These are phyloP conservation scores for Synchiropus splendidus DNA, from an alignment of 2,113 vertebrate genomes.

Conservation along the genomic window DNA sequence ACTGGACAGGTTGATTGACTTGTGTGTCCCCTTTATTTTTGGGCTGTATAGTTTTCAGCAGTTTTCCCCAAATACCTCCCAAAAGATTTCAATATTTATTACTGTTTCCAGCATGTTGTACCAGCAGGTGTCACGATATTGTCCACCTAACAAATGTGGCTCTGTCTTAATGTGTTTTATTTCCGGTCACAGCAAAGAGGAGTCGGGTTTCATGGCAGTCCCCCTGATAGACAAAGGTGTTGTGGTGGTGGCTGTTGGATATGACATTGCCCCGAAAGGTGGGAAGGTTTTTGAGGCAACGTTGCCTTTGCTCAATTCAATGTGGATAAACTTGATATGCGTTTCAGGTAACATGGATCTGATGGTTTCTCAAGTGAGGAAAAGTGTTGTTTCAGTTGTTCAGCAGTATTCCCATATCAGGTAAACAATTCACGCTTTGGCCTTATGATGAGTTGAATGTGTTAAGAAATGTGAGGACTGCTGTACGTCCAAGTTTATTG, in stretches of 20 bases:
- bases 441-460: no score
- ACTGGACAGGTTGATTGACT: no score
- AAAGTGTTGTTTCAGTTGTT: conserved; percentile 68
- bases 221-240: conserved; percentile 69
- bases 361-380: conserved; percentile 84
- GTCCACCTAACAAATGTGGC: no score
- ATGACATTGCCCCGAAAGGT: conserved; percentile 84
- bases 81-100: no score
- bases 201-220: conserved; percentile 79
- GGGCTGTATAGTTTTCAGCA: no score
- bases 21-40: no score
- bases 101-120: no score
- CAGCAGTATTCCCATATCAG: conserved; percentile 68
- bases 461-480: no score
- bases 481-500: no score
- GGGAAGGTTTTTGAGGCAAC: conserved; percentile 4
- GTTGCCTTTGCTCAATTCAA: no score
- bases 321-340: neutral
- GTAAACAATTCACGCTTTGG: conserved; percentile 46
- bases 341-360: conserved; percentile 76
- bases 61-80: no score
- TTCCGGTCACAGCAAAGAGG: conserved; percentile 75
- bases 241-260: conserved; percentile 73
- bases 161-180: conserved; percentile 17
- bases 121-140: no score